These are phyloP conservation scores for Eubucco bourcierii DNA, from an alignment of 2,113 vertebrate species.

Conservation along the genomic window DNA sequence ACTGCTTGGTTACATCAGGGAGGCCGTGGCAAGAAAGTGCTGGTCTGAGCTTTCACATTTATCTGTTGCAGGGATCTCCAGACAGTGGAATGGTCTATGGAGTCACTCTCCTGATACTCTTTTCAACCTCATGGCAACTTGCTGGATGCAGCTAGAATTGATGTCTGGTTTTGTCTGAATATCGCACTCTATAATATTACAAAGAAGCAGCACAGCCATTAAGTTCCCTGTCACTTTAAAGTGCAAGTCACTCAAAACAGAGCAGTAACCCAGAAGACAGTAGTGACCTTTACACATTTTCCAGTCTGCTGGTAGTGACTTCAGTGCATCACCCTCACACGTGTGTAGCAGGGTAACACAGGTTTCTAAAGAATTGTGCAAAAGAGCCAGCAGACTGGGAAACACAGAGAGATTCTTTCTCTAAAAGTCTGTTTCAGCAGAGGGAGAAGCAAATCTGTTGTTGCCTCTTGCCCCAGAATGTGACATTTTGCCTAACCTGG, in stretches of 20 bases:
- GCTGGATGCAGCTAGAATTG: not conserved
- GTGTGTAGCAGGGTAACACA: not conserved
- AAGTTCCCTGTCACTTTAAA: not conserved
- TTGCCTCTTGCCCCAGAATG: not conserved
- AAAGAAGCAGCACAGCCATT: not conserved
- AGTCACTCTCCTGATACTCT: not conserved
- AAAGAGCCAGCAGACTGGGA: not conserved
- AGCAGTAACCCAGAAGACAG: not conserved
- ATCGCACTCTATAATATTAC: not conserved
- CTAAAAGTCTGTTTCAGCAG: not conserved
- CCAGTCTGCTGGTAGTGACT: not conserved
- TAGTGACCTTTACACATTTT: not conserved
- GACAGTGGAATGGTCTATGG: not conserved
- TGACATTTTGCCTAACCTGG: not conserved
- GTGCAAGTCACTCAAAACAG: not conserved
- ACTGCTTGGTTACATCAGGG: not conserved
- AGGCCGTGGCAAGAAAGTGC: not conserved
- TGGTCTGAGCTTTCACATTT: not conserved
- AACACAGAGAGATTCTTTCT: not conserved
- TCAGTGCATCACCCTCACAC: not conserved
- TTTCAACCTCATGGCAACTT: not conserved
- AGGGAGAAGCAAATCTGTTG: not conserved
- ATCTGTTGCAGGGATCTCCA: not conserved
- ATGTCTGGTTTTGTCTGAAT: not conserved
- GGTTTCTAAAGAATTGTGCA: not conserved